A percentile compares a stretch with the other conserved stretches of the same genome.
Conservation (phyloP, 2,888 invertebrate genomes). For the Limenitis arthemis region DNA sequence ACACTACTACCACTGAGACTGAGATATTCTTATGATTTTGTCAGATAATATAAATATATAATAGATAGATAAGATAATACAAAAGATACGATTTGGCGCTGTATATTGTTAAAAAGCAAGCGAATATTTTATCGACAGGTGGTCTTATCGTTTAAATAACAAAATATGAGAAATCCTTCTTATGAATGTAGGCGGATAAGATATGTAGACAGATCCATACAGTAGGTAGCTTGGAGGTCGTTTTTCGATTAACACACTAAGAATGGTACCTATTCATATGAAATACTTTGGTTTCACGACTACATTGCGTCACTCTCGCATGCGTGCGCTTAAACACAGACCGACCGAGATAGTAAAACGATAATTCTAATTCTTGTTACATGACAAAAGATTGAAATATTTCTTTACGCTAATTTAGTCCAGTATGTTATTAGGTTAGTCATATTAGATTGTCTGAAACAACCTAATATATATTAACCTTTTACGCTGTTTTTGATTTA, state of each 20-base stretch:
- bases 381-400: constrained; percentile 8
- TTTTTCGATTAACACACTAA: constrained; percentile 7
- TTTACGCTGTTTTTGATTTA: no score
- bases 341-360: constrained; percentile 19
- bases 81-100: no score
- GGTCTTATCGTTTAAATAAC: not conserved
- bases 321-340: constrained; percentile 12
- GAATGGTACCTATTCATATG: constrained; percentile 9
- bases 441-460: no score
- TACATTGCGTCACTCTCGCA: constrained; percentile 20
- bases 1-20: no score
- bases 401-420: constrained; percentile 8
- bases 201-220: not conserved
- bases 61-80: no score
- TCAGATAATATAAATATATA: no score
- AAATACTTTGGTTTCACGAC: constrained; percentile 20
- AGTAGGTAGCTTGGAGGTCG: constrained; percentile 12
- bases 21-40: no score
- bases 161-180: not conserved
- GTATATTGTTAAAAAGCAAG: no score
- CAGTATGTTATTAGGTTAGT: constrained; percentile 5
- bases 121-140: not conserved
- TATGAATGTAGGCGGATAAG: constrained; percentile 4
- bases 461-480: no score
- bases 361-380: constrained; percentile 9